Evolutionary conservation across 1,140 invertebrate genomes (phyloP), one percentile per base, ranked within the genome.

Genomic region (Protaetia brevitarsis): DNA sequence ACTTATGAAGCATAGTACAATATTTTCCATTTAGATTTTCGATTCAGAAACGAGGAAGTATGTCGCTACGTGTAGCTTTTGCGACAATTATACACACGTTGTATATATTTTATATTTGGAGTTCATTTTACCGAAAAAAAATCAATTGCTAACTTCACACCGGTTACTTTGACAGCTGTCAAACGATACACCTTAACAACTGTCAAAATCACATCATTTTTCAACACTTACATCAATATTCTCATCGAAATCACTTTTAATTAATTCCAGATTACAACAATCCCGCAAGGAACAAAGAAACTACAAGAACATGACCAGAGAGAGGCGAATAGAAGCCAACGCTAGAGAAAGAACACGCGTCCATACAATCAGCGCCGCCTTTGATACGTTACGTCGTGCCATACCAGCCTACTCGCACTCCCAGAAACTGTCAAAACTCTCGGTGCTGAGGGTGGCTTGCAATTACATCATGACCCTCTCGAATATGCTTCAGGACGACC

Each of bases 271-370:
- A 71, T 65, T 66, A 11, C 37, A 65, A 30, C 61, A 63, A 64
- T 34, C 30, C 29, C 8, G 82, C 7, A 79, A 84, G 26, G 86
- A 92, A 59, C 90, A 93, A 72, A 87, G 94, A 66, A 96, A 96
- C 77, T 96, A 96, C 78, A 96, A 97, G 76, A 96, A 95, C 75
- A 96, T 96, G 94, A 96, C 93, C 0, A 81, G 93, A 23, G 94
- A 96, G 74, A 83, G 94, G 66, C 81, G 94, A 28, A 95, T 96
- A 72, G 94, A 97, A 79, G 95, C 95, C 0, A 97, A 97, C 73
- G 95, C 94, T 0, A 83, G 95, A 1, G 95, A 97, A 78, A 81
- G 95, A 30, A 95, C 94, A 6, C 82, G 95, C 37, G 95, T 97
- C 1, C 95, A 97, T 77, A 96, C 94, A 0, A 97, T 97, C 67